phyloP scores from a whole-genome alignment of 2,797 vertebrate species.

The Sciurus vulgaris region DNA sequence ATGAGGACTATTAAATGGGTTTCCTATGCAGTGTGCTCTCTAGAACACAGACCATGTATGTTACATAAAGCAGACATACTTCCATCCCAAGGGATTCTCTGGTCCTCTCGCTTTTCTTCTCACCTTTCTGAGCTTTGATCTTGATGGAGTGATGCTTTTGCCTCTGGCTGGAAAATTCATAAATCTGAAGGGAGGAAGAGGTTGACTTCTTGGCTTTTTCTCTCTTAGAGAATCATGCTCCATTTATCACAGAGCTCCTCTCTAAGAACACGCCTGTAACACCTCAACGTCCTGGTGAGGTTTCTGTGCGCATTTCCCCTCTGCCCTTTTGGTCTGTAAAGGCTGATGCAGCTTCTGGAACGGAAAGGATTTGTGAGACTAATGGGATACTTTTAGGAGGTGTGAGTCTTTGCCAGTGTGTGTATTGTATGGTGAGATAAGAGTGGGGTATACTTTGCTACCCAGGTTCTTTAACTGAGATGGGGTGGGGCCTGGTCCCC shows the following conservation, averaged over 20 bases:
- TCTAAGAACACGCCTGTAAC: conserved; percentile 71
- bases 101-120: conserved; percentile 73
- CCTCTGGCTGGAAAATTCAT: conserved; percentile 74
- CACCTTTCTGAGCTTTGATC: conserved; percentile 79
- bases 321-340: conserved; percentile 52
- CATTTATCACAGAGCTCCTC: conserved; percentile 74
- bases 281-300: conserved; percentile 65
- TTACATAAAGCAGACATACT: conserved; percentile 82
- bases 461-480: background rate
- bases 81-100: conserved; percentile 64
- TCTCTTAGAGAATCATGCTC: conserved; percentile 30
- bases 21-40: conserved; percentile 65
- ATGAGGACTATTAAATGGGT: conserved; percentile 76
- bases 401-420: background rate
- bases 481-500: background rate
- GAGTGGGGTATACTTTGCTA: background rate
- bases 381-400: conserved; percentile 32
- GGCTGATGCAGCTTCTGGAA: conserved; percentile 49
- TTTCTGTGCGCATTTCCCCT: conserved; percentile 38
- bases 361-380: conserved; percentile 57
- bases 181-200: conserved; percentile 77
- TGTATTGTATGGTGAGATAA: background rate
- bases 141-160: conserved; percentile 73
- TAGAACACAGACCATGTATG: conserved; percentile 72
- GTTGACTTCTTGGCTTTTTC: conserved; percentile 71